Base-by-base conservation (phyloP, 2,113 vertebrate species). In the Bettongia penicillata region DNA sequence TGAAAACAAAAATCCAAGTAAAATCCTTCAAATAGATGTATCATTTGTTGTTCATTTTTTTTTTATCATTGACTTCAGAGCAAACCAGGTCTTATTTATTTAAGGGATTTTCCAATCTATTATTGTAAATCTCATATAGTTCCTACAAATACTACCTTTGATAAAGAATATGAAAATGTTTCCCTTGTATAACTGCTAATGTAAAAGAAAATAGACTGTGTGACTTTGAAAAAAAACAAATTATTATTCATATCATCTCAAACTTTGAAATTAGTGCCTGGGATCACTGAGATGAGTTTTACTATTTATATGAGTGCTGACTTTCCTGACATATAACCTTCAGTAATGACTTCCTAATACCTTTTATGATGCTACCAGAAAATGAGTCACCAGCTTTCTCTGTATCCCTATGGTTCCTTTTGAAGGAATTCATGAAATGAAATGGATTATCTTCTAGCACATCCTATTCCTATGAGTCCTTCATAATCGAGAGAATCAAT, bases 371-470 rank as follows among this genome's bases (percentile, higher is more conserved):
- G 68, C n/a, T 84, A 23, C 37, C 5, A 43, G n/a, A 84, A 84
- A 84, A 84, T 84, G 68, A 84, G 68, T 84, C 68, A 84, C 68
- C 16, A 84, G 16, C 19, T 84, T 84, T 84, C 68, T 43, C 68
- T 43, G 37, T 84, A 84, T 84, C n/a, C n/a, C 68, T 84, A 6
- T 84, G 68, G 7, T 43, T 51, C 92, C 53, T 37, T 61, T 93
- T 93, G 91, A 93, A 96, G 92, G 53, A 51, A 93, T 53, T 92
- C 55, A 95, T 51, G 26, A 94, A 90, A 68, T n/a, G 51, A 48
- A 93, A 4, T 49, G 49, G 50, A 28, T n/a, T 53, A 12, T 68
- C 50, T 93, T 10, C 89, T 43, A 91, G 51, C 8, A 77, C 3
- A 37, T 26, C 51, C 4, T 0, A 0, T 47, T 28, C 2, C n/a